phyloP scores from a whole-genome alignment of 2,888 invertebrate genomes.

The Adineta ricciae region DNA sequence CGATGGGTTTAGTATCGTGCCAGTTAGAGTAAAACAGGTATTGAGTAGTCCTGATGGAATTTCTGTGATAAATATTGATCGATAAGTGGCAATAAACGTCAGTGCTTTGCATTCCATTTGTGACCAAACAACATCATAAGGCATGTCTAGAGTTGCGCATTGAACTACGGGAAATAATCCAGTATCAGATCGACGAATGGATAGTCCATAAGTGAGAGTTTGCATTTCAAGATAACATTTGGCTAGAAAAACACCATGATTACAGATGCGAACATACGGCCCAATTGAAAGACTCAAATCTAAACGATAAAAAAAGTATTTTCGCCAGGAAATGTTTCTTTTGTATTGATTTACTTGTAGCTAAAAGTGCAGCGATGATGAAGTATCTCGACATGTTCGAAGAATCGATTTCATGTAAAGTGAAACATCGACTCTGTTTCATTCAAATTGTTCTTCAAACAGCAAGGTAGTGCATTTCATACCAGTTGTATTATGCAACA shows the following conservation, averaged over 20 bases:
- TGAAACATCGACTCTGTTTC: not conserved
- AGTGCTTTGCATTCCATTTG: not conserved
- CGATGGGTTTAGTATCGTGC: not conserved
- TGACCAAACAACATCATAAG: not conserved
- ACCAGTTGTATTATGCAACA: too few relatives aligned
- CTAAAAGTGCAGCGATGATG: not conserved
- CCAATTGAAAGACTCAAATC: not conserved
- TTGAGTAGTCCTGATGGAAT: not conserved
- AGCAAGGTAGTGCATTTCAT: not conserved
- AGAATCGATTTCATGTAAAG: not conserved
- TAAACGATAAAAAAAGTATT: not conserved
- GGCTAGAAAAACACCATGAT: not conserved
- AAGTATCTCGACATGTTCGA: not conserved
- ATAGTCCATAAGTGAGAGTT: not conserved
- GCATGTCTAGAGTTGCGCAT: not conserved
- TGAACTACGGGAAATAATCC: not conserved
- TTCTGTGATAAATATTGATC: not conserved
- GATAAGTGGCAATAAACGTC: not conserved
- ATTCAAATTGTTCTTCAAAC: not conserved
- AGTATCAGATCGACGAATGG: not conserved
- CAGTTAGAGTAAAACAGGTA: not conserved
- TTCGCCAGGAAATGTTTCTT: too few relatives aligned
- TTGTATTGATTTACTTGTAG: not conserved
- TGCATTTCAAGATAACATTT: not conserved
- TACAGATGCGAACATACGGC: not conserved